Conservation (phyloP, 64 coral and sea anemone species). For the Montipora efflorescens region DNA sequence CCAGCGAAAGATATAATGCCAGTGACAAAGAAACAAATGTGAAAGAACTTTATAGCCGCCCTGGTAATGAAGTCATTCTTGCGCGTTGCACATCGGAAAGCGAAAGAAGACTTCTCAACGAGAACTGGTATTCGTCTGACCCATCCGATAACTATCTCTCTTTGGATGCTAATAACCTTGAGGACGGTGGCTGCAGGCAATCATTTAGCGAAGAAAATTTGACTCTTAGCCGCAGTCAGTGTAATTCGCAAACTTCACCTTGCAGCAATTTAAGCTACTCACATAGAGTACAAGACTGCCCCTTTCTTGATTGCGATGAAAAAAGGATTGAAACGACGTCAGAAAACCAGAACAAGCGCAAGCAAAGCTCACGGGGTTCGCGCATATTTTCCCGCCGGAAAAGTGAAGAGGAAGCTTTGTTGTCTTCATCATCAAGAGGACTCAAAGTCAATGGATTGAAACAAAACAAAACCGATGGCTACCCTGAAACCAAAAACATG, state of each 20-base stretch:
- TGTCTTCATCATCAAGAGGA: neutral
- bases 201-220: constrained; percentile 2
- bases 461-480: neutral
- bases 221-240: neutral
- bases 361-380: neutral
- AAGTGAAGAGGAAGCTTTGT: constrained; percentile 29
- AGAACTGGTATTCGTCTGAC: constrained; percentile 6
- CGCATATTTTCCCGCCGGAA: constrained; percentile 45
- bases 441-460: neutral
- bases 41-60: neutral
- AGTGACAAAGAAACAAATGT: neutral
- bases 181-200: neutral
- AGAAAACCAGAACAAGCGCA: neutral
- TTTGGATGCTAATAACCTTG: constrained; percentile 18
- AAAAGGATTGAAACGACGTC: neutral
- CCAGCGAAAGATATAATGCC: neutral
- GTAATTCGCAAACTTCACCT: neutral
- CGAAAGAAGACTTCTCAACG: neutral
- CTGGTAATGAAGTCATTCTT: neutral
- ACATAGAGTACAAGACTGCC: neutral
- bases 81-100: neutral
- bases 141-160: constrained; percentile 43
- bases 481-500: neutral
- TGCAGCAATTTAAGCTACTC: neutral
- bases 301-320: neutral